These are phyloP conservation scores for Leptopilina myrica DNA, from an alignment of 2,888 invertebrate species.

Conservation along the genomic window DNA sequence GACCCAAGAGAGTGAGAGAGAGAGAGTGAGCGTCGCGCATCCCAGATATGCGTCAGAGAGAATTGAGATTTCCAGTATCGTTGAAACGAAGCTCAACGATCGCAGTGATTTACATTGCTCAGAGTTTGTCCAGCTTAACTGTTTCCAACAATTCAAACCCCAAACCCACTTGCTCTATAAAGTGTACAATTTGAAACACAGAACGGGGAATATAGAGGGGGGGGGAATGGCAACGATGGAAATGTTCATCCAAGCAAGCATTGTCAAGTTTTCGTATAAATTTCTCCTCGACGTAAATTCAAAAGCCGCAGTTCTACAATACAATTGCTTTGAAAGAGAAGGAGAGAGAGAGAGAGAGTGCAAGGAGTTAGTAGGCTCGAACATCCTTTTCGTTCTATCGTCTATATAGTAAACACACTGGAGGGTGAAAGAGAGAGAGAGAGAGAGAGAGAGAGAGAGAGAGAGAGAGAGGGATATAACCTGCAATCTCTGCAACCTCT, in stretches of 20 bases:
- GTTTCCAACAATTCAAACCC: not conserved
- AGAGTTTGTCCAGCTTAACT: constrained; percentile 25
- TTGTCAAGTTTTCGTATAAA: constrained; percentile 70
- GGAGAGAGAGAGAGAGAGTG: constrained; percentile 8
- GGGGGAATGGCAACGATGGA: constrained; percentile 39
- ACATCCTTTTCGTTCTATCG: constrained; percentile 30
- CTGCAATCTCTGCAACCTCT: constrained; percentile 12
- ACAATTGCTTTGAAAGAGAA: not conserved
- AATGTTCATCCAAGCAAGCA: constrained; percentile 55
- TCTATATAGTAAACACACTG: not conserved
- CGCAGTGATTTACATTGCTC: constrained; percentile 16
- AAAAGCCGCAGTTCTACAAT: constrained; percentile 54
- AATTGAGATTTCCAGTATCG: constrained; percentile 31
- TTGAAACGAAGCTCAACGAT: constrained; percentile 8
- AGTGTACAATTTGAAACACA: constrained; percentile 19
- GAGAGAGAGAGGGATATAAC: not conserved
- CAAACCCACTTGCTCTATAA: not conserved
- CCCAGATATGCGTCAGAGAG: constrained; percentile 16
- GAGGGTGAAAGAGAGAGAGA: not conserved
- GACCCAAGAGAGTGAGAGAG: not conserved
- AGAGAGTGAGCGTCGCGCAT: not conserved
- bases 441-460: not conserved
- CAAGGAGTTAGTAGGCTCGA: constrained; percentile 32
- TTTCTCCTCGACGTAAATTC: constrained; percentile 67
- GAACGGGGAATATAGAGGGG: too few species aligned